These are phyloP conservation scores for Hoplostethus atlanticus DNA, from an alignment of 2,797 vertebrate species.

Conservation along the genomic window DNA sequence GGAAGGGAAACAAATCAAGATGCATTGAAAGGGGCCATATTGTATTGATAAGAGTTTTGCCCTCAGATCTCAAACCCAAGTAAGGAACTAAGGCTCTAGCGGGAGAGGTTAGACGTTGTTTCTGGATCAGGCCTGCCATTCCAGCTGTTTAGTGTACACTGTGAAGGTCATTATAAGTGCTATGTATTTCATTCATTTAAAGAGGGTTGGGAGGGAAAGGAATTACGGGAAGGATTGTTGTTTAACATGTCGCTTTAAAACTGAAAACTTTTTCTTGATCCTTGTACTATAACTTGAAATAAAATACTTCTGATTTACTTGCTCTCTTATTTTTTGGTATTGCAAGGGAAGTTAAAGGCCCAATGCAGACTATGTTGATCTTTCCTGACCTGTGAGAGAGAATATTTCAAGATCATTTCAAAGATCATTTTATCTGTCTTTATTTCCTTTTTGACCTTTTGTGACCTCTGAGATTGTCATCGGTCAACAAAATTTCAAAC, in stretches of 20 bases:
- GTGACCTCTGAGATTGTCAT: no score
- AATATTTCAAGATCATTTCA: not conserved
- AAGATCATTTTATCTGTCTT: no score
- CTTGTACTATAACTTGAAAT: slow-evolving; percentile 67
- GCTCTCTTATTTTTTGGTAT: not conserved
- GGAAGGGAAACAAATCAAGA: not conserved
- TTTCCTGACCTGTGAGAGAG: not conserved
- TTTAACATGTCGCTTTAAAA: slow-evolving; percentile 41
- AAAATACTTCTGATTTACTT: slow-evolving; percentile 61
- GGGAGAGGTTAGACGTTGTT: slow-evolving; percentile 5
- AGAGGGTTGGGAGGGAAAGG: not conserved
- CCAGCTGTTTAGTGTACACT: slow-evolving; percentile 43
- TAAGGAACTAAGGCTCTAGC: slow-evolving; percentile 17
- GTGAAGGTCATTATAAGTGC: slow-evolving; percentile 42
- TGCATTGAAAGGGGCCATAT: slow-evolving; percentile 43
- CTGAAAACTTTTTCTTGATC: slow-evolving; percentile 23
- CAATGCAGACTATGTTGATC: not conserved
- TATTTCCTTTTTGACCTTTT: no score
- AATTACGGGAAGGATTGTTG: not conserved
- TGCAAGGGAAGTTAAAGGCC: not conserved
- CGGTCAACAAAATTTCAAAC: no score
- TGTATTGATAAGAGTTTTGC: slow-evolving; percentile 23
- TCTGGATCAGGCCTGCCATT: slow-evolving; percentile 62
- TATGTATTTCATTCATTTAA: slow-evolving; percentile 51
- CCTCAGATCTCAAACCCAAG: slow-evolving; percentile 9